Evolutionary conservation across 2,113 vertebrate genomes (phyloP), one percentile per base, ranked within the genome.

Genomic region (Speoplatyrhinus poulsoni): DNA sequence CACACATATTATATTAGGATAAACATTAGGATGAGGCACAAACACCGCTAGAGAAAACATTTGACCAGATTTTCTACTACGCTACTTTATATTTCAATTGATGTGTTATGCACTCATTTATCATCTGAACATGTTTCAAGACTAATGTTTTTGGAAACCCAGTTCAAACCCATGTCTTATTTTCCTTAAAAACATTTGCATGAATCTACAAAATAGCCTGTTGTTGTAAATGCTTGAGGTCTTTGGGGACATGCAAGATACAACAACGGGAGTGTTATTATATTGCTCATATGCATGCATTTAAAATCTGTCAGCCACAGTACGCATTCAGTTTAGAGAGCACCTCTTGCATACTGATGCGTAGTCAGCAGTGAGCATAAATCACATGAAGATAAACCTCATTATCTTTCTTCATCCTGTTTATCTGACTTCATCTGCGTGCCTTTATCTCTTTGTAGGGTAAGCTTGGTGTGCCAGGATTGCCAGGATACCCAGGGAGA

Each of bases 401-500:
- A 41, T 41, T 41, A 41, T 41, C 7, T 52, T n/a, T 16, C 48
- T 69, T 46, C 57, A 50, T 68, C 65, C 62, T 57, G 4, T 47
- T 13, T 50, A 3, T 10, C 41, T 66, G 53, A 33, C 50, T 57
- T 32, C 52, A 32, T 65, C 58, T 62, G 3, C 41, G 11, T 17
- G 1, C 70, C 13, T 41, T 15, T 0, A 72, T 66, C 6, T 73
- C 53, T 65, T 49, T 71, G 12, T 56, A 90, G 90, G 88, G 89
- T 69, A 87, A 87, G 61, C 86, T 91, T 19, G 90, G 90, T 1
- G 77, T 91, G 13, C 90, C 90, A 54, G 90, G 90, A 62, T 80
- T 91, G 77, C 90, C 88, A 10, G 90, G 90, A 69, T 91, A 90
- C 62, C 88, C 87, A 56, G 90, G 90, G 82, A 82, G 86, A 81